Conservation (phyloP, 2,113 vertebrate species). For the Prolemur simus region DNA sequence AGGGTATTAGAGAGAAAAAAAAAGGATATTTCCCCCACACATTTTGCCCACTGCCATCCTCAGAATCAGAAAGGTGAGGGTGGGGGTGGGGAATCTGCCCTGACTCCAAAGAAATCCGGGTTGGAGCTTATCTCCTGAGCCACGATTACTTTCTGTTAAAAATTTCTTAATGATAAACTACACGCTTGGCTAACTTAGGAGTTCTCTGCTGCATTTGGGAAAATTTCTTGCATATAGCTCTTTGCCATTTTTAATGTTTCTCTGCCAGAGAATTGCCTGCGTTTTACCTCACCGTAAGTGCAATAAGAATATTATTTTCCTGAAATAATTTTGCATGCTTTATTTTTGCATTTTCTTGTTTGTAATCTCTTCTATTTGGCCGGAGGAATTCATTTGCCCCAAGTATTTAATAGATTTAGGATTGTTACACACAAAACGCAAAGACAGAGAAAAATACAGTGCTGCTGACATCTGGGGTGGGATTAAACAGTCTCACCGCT, state of each 20-base stretch:
- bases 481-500: not conserved
- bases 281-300: not conserved
- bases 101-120: not conserved
- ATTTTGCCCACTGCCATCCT: not conserved
- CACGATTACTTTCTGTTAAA: not conserved
- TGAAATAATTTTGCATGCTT: not conserved
- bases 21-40: too few relatives aligned
- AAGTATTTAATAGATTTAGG: not conserved
- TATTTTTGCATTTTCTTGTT: not conserved
- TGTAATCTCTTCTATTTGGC: not conserved
- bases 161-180: not conserved
- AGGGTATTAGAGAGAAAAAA: too few relatives aligned
- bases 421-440: not conserved
- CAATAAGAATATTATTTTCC: not conserved
- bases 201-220: not conserved
- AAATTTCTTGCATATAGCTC: not conserved
- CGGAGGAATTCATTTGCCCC: not conserved
- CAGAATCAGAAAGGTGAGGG: not conserved
- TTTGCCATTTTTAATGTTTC: not conserved
- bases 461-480: not conserved
- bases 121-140: not conserved
- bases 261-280: not conserved
- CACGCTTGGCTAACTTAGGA: not conserved
- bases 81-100: too few relatives aligned
- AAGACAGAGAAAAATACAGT: not conserved